Evolutionary conservation across 2,797 vertebrate species (phyloP), one percentile per base, ranked within the genome.

Genomic region (Microcaecilia unicolor): DNA sequence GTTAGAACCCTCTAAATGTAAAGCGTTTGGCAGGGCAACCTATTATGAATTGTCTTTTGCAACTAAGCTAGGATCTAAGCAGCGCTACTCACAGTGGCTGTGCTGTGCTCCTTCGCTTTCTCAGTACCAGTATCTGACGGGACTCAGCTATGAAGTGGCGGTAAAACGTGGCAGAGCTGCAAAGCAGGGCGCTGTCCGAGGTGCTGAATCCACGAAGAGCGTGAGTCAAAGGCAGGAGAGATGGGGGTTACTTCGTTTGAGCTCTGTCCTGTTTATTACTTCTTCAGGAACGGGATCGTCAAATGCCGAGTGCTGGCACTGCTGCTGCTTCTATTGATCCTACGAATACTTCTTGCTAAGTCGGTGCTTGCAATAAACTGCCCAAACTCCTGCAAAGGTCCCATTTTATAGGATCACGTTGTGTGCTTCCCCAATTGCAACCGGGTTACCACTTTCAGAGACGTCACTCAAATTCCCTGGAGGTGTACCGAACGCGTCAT

Each of bases 361-460:
- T 35, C 17, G 44, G 32, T 31, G 42, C 31, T 56, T 71, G 49
- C 67, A 70, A 70, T 67, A 27, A 41, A 74, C 80, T 84, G 67
- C 67, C n/a, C 61, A 64, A 77, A 70, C 72, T 69, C 69, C 66
- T 59, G 77, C 64, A 64, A 67, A 58, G 59, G 64, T 57, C 52
- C 70, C 65, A 55, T 89, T 95, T 95, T 93, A 95, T 97, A 94
- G 78, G 74, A 64, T 58, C 75, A 79, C 74, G 80, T 78, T 78
- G 70, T n/a, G 70, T 62, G 63, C 50, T 52, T 53, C 73, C 57
- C 55, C 68, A 67, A 57, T 49, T 67, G 74, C 76, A 67, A 72
- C 77, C 78, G 77, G 81, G 81, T 87, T 83, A 72, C 74, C 78
- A 66, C 63, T 62, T 37, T 48, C 54, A 58, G 66, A 81, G 82